Base-by-base conservation (phyloP, 2,797 vertebrate genomes). In the Myripristis jacobus region DNA sequence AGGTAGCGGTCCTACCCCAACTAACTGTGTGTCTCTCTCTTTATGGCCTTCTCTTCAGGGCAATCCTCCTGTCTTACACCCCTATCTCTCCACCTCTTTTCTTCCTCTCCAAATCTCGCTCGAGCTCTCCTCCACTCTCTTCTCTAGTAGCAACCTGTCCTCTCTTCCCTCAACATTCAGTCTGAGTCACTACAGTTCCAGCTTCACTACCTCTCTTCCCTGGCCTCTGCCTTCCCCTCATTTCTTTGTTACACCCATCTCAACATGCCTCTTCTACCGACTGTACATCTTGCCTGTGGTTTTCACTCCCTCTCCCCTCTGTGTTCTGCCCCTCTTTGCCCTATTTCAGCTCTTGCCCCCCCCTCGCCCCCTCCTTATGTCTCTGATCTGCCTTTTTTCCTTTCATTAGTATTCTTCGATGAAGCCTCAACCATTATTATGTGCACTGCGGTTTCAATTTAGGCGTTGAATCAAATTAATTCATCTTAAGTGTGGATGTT, bases 151-250 rank as follows among this genome's bases (percentile, higher is more conserved):
- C 41, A 43, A 43, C 25, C 53, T 11, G 34, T 31, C 51, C 59
- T 79, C 83, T 73, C 66, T 72, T 80, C 75, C 72, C 61, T n/a
- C 38, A 79, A 54, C 44, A 65, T 65, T 70, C 58, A 38, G 67
- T 66, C 65, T 77, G 72, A 86, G 58, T 83, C 79, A 79, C 75
- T 59, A 71, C 62, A 66, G 80, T 68, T 77, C 64, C 19, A 55
- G 64, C 61, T 38, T 8, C 60, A 71, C 7, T 15, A 50, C 46
- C 41, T 50, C 53, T 48, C 11, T 6, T 13, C 52, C 54, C 51
- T 27, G 52, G 16, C 55, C 34, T 67, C 47, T 29, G 47, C 60
- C 19, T 29, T 56, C 24, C 11, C 34, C 55, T 36, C 19, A 27
- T 24, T 44, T 43, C 41, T 58, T 22, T 69, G 48, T 64, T 59